Evolutionary conservation across 2,113 vertebrate genomes (phyloP).

Genomic region (Myocastor coypus): DNA sequence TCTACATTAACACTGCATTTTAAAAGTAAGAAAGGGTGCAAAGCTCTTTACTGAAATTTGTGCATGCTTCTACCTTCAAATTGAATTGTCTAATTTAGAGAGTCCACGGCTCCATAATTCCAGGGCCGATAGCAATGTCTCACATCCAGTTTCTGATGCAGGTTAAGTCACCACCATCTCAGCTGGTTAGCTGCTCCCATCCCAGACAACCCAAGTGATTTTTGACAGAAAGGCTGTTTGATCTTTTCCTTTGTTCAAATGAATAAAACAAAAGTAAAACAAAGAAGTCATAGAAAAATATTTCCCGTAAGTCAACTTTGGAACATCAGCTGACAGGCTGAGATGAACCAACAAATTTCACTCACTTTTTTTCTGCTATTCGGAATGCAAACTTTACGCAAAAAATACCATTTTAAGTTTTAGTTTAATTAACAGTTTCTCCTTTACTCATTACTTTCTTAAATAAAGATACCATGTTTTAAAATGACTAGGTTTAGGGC

Average conservation of each 20-base stretch:
- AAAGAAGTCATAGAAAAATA: background rate
- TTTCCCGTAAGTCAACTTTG: background rate
- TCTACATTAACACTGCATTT: background rate
- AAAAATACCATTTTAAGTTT: background rate
- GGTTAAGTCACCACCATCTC: background rate
- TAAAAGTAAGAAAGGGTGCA: slow-evolving; percentile 1
- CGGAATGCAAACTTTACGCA: background rate
- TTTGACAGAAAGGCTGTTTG: background rate
- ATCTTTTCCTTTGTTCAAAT: background rate
- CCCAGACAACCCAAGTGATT: background rate
- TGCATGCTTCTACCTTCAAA: background rate
- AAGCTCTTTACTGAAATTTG: background rate
- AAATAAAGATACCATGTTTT: background rate
- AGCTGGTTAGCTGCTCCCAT: background rate
- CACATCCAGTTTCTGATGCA: background rate
- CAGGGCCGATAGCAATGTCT: background rate
- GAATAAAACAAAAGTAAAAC: slow-evolving; percentile 11
- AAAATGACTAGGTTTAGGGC: background rate
- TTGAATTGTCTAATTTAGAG: background rate
- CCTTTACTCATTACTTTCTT: background rate
- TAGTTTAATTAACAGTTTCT: background rate
- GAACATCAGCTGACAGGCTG: background rate
- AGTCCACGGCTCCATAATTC: background rate
- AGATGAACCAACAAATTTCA: background rate
- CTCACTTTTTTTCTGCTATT: background rate